Evolutionary conservation across 2,888 invertebrate species (phyloP), one percentile per base, ranked within the genome.

Genomic region (Drosophila mayaguana): DNA sequence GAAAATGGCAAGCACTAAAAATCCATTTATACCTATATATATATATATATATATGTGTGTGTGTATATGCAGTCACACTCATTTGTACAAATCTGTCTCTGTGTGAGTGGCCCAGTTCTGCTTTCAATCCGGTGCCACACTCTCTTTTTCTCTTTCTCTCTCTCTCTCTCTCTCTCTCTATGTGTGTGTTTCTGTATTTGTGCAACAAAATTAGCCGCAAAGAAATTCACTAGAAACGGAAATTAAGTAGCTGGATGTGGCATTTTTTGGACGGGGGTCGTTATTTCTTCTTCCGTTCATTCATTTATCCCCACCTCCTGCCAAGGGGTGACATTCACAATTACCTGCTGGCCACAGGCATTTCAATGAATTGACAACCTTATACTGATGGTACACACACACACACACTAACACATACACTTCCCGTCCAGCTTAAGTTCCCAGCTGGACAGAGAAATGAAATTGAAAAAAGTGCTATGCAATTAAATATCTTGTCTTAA

Each of bases 181-280:
- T 59, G 14, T 57, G 28, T 45, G 34, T 40, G n/a, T 61, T 43
- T 65, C 34, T 73, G 53, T 72, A 70, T 67, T 43, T 68, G 75
- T 70, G 78, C 79, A 75, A 73, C 81, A 75, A 85, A 83, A 82
- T 90, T 87, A 88, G 80, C 83, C 81, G 83, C 88, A 83, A 86
- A 86, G 81, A 89, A 91, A 90, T 89, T 85, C 86, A 82, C 82
- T 90, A 77, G 81, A 83, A 85, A 83, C 91, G 91, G 91, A 91
- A 90, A 91, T 90, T 80, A 86, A 89, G 81, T 81, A 75, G 67
- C 81, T 73, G 84, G 73, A 85, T 74, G 76, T 79, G 76, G 75
- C 70, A 74, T 71, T 81, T 87, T 42, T 62, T 22, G 40, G 61
- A 46, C 42, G 38, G 46, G 53, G 14, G 45, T 55, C n/a, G 55